These are phyloP conservation scores for Hypotaenidia philippensis DNA, from an alignment of 2,797 vertebrate genomes.

Conservation along the genomic window DNA sequence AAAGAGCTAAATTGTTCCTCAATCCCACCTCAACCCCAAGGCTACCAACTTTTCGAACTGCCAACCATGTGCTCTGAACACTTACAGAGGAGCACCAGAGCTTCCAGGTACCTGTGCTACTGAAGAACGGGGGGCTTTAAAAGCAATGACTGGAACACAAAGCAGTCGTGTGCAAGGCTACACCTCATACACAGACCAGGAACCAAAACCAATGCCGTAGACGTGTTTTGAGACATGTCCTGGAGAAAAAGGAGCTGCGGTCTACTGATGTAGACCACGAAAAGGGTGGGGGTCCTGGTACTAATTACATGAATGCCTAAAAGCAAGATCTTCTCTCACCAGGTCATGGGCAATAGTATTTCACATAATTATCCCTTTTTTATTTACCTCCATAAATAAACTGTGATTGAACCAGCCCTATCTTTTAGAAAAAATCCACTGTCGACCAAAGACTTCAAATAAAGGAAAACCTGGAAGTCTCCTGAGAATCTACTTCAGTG, in stretches of 20 bases:
- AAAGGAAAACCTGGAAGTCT: neutral
- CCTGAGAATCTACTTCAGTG: neutral
- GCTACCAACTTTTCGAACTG: neutral
- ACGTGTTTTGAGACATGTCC: neutral
- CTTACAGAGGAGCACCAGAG: neutral
- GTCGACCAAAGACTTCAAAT: neutral
- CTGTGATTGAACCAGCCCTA: neutral
- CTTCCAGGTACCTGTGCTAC: neutral
- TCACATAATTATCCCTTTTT: neutral
- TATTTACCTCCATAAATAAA: neutral
- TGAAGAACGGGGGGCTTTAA: neutral
- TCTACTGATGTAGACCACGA: neutral
- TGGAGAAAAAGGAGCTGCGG: neutral
- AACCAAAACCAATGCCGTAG: neutral
- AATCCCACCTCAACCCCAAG: neutral
- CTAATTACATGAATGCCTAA: neutral
- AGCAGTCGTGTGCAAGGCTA: neutral
- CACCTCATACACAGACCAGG: neutral
- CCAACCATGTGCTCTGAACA: accelerated
- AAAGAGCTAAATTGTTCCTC: neutral
- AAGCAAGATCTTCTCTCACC: neutral
- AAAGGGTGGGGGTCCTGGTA: neutral
- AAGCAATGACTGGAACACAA: neutral
- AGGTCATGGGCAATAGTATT: neutral
- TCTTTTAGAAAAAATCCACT: neutral